phyloP scores from a whole-genome alignment of 2,113 vertebrate species.

The Seriola dumerili region DNA sequence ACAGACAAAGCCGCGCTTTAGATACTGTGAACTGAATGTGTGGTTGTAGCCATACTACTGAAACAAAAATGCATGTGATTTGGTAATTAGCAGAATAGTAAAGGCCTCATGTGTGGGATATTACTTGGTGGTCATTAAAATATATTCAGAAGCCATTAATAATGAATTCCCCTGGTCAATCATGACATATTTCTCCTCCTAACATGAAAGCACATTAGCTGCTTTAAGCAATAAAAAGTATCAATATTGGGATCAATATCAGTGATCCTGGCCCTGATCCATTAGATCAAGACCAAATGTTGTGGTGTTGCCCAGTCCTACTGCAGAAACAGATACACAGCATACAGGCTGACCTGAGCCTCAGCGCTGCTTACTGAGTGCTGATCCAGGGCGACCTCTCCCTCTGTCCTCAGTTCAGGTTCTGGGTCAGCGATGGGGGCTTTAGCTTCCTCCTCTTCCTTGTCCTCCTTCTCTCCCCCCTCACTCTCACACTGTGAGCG shows the following conservation, averaged over 20 bases:
- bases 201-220: background rate
- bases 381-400: slow-evolving; percentile 91
- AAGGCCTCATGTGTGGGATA: background rate
- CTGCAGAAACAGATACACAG: background rate
- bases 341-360: slow-evolving; percentile 88
- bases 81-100: background rate
- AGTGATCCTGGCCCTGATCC: background rate
- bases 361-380: slow-evolving; percentile 96
- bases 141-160: background rate
- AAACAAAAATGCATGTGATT: background rate
- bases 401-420: slow-evolving; percentile 91
- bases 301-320: background rate
- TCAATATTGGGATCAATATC: background rate
- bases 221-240: background rate
- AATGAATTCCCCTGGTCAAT: background rate
- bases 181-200: background rate
- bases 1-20: too few relatives aligned
- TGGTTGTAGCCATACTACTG: too few relatives aligned
- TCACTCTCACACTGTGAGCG: slow-evolving; percentile 92
- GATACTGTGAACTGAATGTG: too few relatives aligned
- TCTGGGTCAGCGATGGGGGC: slow-evolving; percentile 97
- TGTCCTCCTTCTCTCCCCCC: slow-evolving; percentile 77
- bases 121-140: too few relatives aligned
- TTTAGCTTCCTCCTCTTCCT: slow-evolving; percentile 84
- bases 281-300: background rate